These are phyloP conservation scores for Stegostoma tigrinum DNA, from an alignment of 2,113 vertebrate species.

Conservation along the genomic window DNA sequence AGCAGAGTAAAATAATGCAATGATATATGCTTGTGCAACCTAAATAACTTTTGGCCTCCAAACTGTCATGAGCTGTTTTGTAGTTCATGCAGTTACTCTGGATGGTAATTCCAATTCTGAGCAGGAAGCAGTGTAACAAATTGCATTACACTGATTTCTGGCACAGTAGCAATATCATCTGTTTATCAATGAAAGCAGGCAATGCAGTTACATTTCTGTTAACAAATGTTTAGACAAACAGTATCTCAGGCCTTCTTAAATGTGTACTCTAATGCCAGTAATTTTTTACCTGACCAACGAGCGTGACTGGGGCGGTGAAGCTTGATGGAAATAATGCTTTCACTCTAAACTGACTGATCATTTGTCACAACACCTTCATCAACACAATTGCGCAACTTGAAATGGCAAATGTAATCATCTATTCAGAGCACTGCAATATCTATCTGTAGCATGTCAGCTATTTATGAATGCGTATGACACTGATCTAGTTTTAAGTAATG, in stretches of 20 bases:
- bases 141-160: not conserved
- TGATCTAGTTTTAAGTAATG: not conserved
- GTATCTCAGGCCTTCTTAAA: not conserved
- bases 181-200: not conserved
- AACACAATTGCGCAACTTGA: not conserved
- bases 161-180: not conserved
- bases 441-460: not conserved
- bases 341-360: not conserved
- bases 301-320: not conserved
- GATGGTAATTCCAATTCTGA: not conserved
- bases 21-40: not conserved
- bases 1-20: not conserved
- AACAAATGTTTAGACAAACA: not conserved
- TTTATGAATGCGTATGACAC: not conserved
- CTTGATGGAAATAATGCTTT: not conserved
- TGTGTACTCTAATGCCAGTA: not conserved
- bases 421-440: not conserved
- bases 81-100: too few species aligned
- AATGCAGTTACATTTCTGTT: not conserved
- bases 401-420: not conserved
- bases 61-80: not conserved
- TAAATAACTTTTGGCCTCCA: not conserved
- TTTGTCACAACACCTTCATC: not conserved
- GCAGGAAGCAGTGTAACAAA: conserved; percentile 9
- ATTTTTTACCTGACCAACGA: not conserved